A percentile compares a stretch with the other conserved stretches of the same genome.
Evolutionary conservation across 1,140 invertebrate genomes (phyloP).

Genomic region (Drosophila bocki): DNA sequence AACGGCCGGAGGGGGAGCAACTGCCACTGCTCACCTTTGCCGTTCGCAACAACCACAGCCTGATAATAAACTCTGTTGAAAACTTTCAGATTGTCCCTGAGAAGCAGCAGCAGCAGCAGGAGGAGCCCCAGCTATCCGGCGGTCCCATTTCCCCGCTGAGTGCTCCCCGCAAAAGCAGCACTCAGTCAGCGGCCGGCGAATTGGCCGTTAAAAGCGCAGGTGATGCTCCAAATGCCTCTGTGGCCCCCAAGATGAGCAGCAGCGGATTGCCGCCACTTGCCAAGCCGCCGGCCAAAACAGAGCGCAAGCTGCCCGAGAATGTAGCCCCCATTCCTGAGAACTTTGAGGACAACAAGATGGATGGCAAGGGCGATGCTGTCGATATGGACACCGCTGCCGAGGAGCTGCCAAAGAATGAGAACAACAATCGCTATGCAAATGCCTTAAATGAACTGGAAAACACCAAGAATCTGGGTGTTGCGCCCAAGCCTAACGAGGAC

Average conservation of each 20-base stretch:
- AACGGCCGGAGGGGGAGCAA: conserved; percentile 12
- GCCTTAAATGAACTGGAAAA: conserved; percentile 63
- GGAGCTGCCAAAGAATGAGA: conserved; percentile 72
- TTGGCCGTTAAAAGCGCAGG: conserved; percentile 20
- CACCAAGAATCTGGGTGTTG: conserved; percentile 60
- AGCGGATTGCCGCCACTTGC: conserved; percentile 66
- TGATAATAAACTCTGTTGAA: conserved; percentile 85
- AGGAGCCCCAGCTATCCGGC: conserved; percentile 53
- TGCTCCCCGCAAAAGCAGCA: conserved; percentile 63
- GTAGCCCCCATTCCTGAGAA: conserved; percentile 83
- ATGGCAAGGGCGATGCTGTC: conserved; percentile 53
- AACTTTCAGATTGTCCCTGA: conserved; percentile 85
- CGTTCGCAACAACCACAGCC: conserved; percentile 68
- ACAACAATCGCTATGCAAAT: conserved; percentile 82
- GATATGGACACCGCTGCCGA: conserved; percentile 69
- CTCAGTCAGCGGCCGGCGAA: conserved; percentile 31
- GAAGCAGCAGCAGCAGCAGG: conserved; percentile 56
- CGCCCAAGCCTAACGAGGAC: conserved; percentile 54
- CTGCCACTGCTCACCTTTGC: conserved; percentile 41
- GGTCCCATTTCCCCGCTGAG: conserved; percentile 64
- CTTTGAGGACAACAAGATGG: conserved; percentile 58
- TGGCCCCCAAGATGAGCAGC: conserved; percentile 59
- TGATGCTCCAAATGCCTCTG: conserved; percentile 47
- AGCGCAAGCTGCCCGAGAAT: conserved; percentile 79
- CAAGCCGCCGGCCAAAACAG: conserved; percentile 69